Evolutionary conservation across 2,888 invertebrate genomes (phyloP).

Genomic region (Drosophila ochracea): DNA sequence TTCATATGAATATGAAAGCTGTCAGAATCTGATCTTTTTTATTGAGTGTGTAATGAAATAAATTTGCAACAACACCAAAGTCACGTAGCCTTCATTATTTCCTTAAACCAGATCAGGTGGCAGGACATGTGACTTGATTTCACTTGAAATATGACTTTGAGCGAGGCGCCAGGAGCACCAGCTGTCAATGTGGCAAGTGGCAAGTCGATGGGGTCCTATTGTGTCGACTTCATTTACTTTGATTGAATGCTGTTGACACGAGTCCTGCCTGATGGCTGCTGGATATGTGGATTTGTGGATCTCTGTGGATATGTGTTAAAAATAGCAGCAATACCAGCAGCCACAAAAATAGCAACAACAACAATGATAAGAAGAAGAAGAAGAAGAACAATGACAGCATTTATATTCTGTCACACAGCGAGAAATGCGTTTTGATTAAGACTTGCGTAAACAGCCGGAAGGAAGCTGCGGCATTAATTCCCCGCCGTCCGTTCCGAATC

Average conservation of each 20-base stretch:
- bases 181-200: slow-evolving; percentile 22
- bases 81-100: slow-evolving; percentile 23
- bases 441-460: slow-evolving; percentile 62
- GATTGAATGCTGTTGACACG: slow-evolving; percentile 68
- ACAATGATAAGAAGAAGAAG: not conserved
- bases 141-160: slow-evolving; percentile 18
- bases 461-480: slow-evolving; percentile 30
- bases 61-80: slow-evolving; percentile 19
- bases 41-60: slow-evolving; percentile 15
- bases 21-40: slow-evolving; percentile 11
- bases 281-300: slow-evolving; percentile 7
- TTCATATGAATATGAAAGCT: not conserved
- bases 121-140: slow-evolving; percentile 59
- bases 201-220: slow-evolving; percentile 18
- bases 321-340: slow-evolving; percentile 34
- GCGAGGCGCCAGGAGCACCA: slow-evolving; percentile 13
- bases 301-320: slow-evolving; percentile 42
- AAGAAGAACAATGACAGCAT: not conserved
- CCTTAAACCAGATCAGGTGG: slow-evolving; percentile 42
- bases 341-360: slow-evolving; percentile 5
- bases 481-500: not conserved
- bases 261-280: slow-evolving; percentile 9
- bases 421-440: slow-evolving; percentile 66
- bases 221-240: slow-evolving; percentile 44
- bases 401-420: slow-evolving; percentile 43